Evolutionary conservation across 2,888 invertebrate species (phyloP), one percentile per base, ranked within the genome.

Genomic region (Mellilla xanthometata): DNA sequence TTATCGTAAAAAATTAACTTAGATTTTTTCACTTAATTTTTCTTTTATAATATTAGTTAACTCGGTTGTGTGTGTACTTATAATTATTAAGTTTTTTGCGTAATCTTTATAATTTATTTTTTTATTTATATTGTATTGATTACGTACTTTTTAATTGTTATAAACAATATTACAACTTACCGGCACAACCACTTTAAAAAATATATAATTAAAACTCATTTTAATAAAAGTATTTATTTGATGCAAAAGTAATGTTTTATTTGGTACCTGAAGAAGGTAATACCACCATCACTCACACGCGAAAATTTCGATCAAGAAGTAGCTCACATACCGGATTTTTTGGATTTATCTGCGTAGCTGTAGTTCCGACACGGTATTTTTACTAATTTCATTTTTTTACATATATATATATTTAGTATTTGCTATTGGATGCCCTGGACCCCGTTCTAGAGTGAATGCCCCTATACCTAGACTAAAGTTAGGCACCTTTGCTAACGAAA

Each of bases 1-100:
- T 52, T 60, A 58, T 58, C 56, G 62, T 56, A 54, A 60, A 64
- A 65, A 65, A 64, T 61, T 65, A 63, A 60, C 74, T 72, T 68
- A 65, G 56, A 61, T 60, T 61, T 70, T 73, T 71, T 66, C 58
- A 62, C 68, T 65, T 69, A 77, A 70, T 66, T 74, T 72, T 72
- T 19, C 15, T 41, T 60, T 60, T 62, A 70, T 71, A 65, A 54
- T 63, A 76, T 76, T 73, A 79, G 74, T 78, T 81, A 74, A 78
- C 80, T 86, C 82, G 87, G 86, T 89, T 89, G 85, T 88, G 89
- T 90, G 82, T 88, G 88, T 92, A 91, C 91, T 91, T 91, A 91
- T 91, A 55, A 48, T 88, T 90, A 68, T 68, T 83, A 82, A 80
- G 76, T 81, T 79, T 56, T 63, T 62, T 65, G 51, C 49, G 46